Conservation (phyloP, 2,797 vertebrate species). For the Epinephelus coioides region DNA sequence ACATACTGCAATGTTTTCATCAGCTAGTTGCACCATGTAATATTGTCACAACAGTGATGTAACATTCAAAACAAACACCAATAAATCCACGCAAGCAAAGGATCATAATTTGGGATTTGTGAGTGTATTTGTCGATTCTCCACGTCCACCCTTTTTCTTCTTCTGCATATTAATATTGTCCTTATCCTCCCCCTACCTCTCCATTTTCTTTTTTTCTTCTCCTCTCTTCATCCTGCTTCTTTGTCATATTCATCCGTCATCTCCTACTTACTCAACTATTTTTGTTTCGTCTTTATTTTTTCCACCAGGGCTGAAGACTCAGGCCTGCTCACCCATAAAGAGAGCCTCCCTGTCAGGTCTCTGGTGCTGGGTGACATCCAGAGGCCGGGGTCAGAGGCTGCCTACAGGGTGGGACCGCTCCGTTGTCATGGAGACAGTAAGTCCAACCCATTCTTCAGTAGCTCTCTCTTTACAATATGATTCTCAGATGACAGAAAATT, state of each 20-base stretch:
- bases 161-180: not conserved
- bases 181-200: not conserved
- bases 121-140: not conserved
- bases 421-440: conserved; percentile 94
- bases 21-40: conserved; percentile 10
- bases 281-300: not conserved
- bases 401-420: conserved; percentile 92
- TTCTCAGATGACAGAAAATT: not conserved
- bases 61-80: conserved; percentile 7
- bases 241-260: not conserved
- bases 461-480: not conserved
- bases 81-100: not conserved
- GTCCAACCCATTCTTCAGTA: conserved; percentile 61
- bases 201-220: not conserved
- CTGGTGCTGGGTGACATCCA: conserved; percentile 91
- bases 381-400: conserved; percentile 91
- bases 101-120: not conserved
- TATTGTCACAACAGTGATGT: conserved; percentile 1
- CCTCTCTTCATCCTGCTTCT: not conserved
- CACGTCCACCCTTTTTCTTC: not conserved
- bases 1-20: conserved; percentile 36
- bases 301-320: conserved; percentile 90
- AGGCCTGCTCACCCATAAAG: conserved; percentile 92
- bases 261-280: not conserved
- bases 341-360: conserved; percentile 91